Evolutionary conservation across 2,113 vertebrate species (phyloP), one percentile per base, ranked within the genome.

Genomic region (Paradoxurus hermaphroditus): DNA sequence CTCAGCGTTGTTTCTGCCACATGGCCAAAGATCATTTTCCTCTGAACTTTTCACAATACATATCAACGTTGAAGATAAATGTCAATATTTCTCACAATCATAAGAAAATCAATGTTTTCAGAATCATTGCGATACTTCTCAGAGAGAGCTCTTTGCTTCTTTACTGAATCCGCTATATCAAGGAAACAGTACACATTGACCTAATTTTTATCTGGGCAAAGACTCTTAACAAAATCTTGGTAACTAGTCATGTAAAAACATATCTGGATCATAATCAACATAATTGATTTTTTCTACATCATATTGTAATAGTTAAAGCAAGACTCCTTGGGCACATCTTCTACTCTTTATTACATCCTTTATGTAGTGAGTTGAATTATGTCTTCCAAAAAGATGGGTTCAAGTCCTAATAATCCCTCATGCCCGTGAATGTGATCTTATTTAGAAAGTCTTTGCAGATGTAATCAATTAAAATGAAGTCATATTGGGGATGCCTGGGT

Each of bases 31-130:
- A 44, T 88, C 53, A 59, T 72, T 90, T 89, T 94, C 25, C 49
- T 79, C 63, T 65, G 34, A 93, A 90, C 72, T 51, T 88, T 93
- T 92, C 46, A 59, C 59, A 65, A 68, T 82, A 90, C 13, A 23
- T 56, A 89, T 75, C 34, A 75, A 91, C 18, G 78, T 72, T 94
- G 18, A 94, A 96, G 88, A 91, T 21, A 36, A 83, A 81, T 49
- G 34, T 11, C 79, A 88, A 11, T 72, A 86, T 81, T 95, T 89
- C 51, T 67, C 29, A 83, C 19, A 68, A 79, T 4, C 62, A 79
- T 13, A 44, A 56, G 31, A 77, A 83, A 62, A 67, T 39, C 70
- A 70, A 68, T 68, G 8, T 46, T 68, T 83, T 94, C 68, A 68
- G 67, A 44, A 78, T 90, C 21, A 86, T 59, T 27, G 46, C 79